These are phyloP conservation scores for Acrocera orbiculus DNA, from an alignment of 2,888 invertebrate species.

Conservation along the genomic window DNA sequence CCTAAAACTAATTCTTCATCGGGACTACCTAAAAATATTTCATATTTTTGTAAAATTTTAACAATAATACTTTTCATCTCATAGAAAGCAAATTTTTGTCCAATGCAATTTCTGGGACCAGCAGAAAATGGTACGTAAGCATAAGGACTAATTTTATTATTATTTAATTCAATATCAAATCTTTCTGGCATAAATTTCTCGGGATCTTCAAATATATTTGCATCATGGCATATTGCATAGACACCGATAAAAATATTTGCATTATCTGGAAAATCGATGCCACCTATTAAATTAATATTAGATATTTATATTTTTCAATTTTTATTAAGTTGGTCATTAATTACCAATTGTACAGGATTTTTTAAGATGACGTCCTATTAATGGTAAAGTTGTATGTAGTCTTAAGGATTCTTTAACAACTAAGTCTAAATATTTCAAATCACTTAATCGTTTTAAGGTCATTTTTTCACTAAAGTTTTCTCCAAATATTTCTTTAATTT, in stretches of 20 bases:
- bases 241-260: constrained; percentile 3
- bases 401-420: constrained; percentile 11
- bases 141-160: constrained; percentile 10
- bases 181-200: constrained; percentile 14
- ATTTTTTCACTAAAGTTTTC: background rate
- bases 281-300: background rate
- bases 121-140: constrained; percentile 14
- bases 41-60: constrained; percentile 11
- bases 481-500: constrained; percentile 22
- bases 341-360: constrained; percentile 4
- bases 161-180: constrained; percentile 7
- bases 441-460: constrained; percentile 1
- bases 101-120: constrained; percentile 14
- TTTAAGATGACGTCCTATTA: constrained; percentile 7
- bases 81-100: constrained; percentile 14
- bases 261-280: constrained; percentile 1
- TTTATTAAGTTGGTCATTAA: background rate
- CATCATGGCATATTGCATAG: constrained; percentile 7
- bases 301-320: background rate
- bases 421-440: constrained; percentile 7
- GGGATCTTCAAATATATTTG: constrained; percentile 12
- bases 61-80: constrained; percentile 13
- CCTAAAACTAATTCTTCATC: constrained; percentile 9
- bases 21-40: constrained; percentile 7
- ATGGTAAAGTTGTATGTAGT: constrained; percentile 8